Evolutionary conservation across 2,888 invertebrate genomes (phyloP), one percentile per base, ranked within the genome.

Genomic region (Anodontia alba): DNA sequence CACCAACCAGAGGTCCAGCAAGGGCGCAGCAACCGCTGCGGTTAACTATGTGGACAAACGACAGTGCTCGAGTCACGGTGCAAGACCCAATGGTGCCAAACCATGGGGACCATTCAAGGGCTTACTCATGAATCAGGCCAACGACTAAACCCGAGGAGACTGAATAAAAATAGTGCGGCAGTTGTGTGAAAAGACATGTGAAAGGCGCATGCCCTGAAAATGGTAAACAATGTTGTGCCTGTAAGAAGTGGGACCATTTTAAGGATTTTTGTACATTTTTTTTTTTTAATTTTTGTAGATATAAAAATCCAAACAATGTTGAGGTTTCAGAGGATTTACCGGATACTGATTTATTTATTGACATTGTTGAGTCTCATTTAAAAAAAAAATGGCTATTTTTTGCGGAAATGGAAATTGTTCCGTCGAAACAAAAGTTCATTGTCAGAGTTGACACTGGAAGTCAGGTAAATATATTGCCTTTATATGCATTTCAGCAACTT

Each of bases 191-290:
- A 23, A 51, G 5, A 36, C 72, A 51, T 33, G 51, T 31, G 12
- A 72, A 72, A 31, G 57, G 42, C 20, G 17, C 3, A 23, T 72
- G 54, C 38, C 72, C 72, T 49, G 72, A 54, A n/a, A 36, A 51
- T 23, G 54, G 72, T 36, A 54, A 72, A 51, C 51, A 51, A 26
- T 33, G 54, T 10, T 17, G 10, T 8, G 15, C 23, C 20, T 72
- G 72, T 36, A 36, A 72, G 17, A 57, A 57, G n/a, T 72, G 51
- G 72, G 54, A 72, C 38, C 72, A 72, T 49, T 72, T 72, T 33
- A 29, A 29, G 12, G 38, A 36, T 23, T 15, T 1, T n/a, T 72
- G 72, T 33, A n/a, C n/a, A n/a, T n/a, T n/a, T n/a, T n/a, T n/a
- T n/a, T n/a, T n/a, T n/a, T n/a, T n/a, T n/a, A n/a, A 36, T 23